phyloP scores from a whole-genome alignment of 2,888 invertebrate genomes.

The Hoplodrina blanda region DNA sequence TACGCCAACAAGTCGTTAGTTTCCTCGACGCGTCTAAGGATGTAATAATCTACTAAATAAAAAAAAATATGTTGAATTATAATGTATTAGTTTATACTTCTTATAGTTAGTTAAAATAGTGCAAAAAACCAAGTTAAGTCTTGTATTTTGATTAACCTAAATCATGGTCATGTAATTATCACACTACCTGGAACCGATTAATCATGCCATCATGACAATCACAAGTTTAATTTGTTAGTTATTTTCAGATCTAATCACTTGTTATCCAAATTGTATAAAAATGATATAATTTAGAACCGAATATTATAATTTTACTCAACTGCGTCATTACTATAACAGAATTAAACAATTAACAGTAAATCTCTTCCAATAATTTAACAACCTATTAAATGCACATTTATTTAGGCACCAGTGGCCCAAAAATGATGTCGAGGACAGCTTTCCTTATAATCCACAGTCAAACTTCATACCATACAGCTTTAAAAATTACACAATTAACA shows the following conservation, averaged over 20 bases:
- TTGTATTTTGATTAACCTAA: slow-evolving; percentile 79
- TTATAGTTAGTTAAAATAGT: slow-evolving; percentile 79
- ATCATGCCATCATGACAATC: slow-evolving; percentile 46
- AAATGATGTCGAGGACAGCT: slow-evolving; percentile 67
- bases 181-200: slow-evolving; percentile 62
- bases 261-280: slow-evolving; percentile 57
- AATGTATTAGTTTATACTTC: slow-evolving; percentile 73
- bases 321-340: slow-evolving; percentile 78
- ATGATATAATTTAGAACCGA: slow-evolving; percentile 60
- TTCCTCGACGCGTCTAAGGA: slow-evolving; percentile 67
- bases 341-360: slow-evolving; percentile 88
- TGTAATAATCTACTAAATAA: slow-evolving; percentile 74
- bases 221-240: slow-evolving; percentile 55
- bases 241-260: slow-evolving; percentile 65
- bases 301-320: slow-evolving; percentile 69
- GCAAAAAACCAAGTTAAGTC: slow-evolving; percentile 78
- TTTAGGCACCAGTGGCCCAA: slow-evolving; percentile 79
- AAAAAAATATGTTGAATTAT: slow-evolving; percentile 72
- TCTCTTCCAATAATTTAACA: slow-evolving; percentile 87
- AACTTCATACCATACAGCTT: slow-evolving; percentile 64
- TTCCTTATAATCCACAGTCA: slow-evolving; percentile 60
- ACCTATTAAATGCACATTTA: slow-evolving; percentile 88
- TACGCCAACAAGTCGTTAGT: slow-evolving; percentile 81
- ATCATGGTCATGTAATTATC: slow-evolving; percentile 72
- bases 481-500: slow-evolving; percentile 55